Percentiles rank a stretch among this genome's conserved stretches.
Conservation (phyloP, 2,888 invertebrate genomes). For the Perizoma affinitatum region DNA sequence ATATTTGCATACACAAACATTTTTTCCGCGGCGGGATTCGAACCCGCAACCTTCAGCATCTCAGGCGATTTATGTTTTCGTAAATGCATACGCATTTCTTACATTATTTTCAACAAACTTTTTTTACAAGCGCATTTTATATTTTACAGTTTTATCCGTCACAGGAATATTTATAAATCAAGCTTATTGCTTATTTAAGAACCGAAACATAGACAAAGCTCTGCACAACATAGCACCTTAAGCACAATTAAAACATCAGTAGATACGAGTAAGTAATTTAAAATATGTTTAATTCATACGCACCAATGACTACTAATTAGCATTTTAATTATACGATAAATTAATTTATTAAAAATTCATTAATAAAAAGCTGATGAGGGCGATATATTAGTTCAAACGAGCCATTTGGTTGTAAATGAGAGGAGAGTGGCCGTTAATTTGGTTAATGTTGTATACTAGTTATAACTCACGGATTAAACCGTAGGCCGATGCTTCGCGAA, state of each 20-base stretch:
- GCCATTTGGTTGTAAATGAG: conserved; percentile 54
- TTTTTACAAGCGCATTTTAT: too few relatives aligned
- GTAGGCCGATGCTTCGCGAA: conserved; percentile 34
- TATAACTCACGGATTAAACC: conserved; percentile 68
- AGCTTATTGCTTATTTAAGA: conserved; percentile 21
- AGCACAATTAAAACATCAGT: conserved; percentile 29
- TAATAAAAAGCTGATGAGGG: conserved; percentile 55
- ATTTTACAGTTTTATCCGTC: too few relatives aligned
- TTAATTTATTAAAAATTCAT: conserved; percentile 79
- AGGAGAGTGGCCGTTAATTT: conserved; percentile 62
- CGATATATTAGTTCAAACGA: conserved; percentile 53
- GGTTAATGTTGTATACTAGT: conserved; percentile 70
- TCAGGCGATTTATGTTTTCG: too few relatives aligned
- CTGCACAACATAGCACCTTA: conserved; percentile 27
- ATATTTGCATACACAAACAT: too few relatives aligned
- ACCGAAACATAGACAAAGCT: conserved; percentile 16
- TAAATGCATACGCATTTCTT: too few relatives aligned
- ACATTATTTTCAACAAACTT: too few relatives aligned
- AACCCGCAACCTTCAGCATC: too few relatives aligned
- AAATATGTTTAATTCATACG: conserved; percentile 41
- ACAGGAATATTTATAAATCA: conserved; percentile 19
- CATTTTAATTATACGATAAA: conserved; percentile 74
- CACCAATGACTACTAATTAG: conserved; percentile 68
- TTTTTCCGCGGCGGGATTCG: too few relatives aligned
- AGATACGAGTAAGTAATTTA: conserved; percentile 29